Percentiles rank a stretch among this genome's conserved stretches.
These are phyloP conservation scores for Synanthedon vespiformis DNA, from an alignment of 2,888 invertebrate genomes.

Conservation along the genomic window DNA sequence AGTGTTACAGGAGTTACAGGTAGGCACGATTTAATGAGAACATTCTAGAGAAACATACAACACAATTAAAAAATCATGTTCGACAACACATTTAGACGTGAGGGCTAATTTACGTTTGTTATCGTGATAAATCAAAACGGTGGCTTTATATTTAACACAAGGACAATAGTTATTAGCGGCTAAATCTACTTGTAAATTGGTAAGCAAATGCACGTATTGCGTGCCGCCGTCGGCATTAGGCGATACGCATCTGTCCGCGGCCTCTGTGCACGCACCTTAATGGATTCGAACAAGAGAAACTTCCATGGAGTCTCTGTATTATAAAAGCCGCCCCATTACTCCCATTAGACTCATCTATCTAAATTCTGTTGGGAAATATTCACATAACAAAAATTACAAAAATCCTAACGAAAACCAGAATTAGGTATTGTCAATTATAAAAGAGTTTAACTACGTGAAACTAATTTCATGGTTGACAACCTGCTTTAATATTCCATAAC, in stretches of 20 bases:
- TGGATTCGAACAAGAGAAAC: constrained; percentile 44
- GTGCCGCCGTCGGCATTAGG: constrained; percentile 20
- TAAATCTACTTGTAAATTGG: constrained; percentile 17
- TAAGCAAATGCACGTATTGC: constrained; percentile 40
- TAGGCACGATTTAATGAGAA: too few relatives aligned
- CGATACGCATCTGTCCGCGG: constrained; percentile 23
- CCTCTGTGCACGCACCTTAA: constrained; percentile 36
- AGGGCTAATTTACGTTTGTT: neutral
- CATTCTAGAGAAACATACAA: neutral
- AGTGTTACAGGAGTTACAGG: too few relatives aligned
- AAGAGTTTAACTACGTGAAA: neutral
- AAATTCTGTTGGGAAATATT: too few relatives aligned
- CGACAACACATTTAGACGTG: neutral
- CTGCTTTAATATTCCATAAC: neutral
- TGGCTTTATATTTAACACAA: constrained; percentile 6
- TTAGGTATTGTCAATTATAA: neutral
- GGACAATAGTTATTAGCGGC: constrained; percentile 13
- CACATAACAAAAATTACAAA: too few relatives aligned
- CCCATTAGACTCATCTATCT: too few relatives aligned
- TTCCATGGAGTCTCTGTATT: constrained; percentile 20
- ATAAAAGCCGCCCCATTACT: too few relatives aligned
- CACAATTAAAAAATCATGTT: neutral
- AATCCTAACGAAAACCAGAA: constrained; percentile 6
- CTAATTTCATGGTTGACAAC: neutral
- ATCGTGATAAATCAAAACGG: neutral